Evolutionary conservation across 2,888 invertebrate species (phyloP), one percentile per base, ranked within the genome.

Genomic region (Palloptera scutellata): DNA sequence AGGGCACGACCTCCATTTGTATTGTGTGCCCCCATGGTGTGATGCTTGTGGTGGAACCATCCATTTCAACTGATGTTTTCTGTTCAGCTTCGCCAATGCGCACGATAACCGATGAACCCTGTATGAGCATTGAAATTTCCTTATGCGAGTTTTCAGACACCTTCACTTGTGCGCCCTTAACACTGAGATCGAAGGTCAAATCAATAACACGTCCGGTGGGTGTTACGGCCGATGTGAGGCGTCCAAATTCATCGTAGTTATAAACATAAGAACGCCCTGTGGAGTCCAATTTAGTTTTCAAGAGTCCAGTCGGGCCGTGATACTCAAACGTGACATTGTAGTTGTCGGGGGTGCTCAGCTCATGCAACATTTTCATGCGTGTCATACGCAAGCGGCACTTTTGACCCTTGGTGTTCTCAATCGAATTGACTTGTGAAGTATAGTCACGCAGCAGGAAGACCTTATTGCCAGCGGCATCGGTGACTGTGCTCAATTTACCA

Each of bases 131-230:
- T 0, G 94, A 91, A 8, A 93, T 88, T 1, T 94, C 94, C 78
- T 92, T 92, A 63, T 92, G 90, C 74, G 92, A 91, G 79, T 95
- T 93, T 82, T 95, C 92, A 8, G 91, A 91, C 0, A 95, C 91
- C 78, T 91, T 91, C 0, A 96, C 95, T 12, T 92, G 92, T 0
- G 96, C 96, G 1, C 96, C 96, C 84, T 95, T 95, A 13, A 94
- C 86, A 78, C 94, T 95, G n/a, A 96, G 87, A 84, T 96, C 96
- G 79, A 96, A 96, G 4, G 91, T 91, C 0, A 96, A 85, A 70
- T 92, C 92, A 64, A 96, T 94, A 17, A 96, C 92, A 86, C 96
- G 92, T 8, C 97, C 97, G n/a, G 97, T 97, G 0, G 98, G 97
- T 8, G 96, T 96, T 0, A 97, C 94, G 1, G 96, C 95, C 12